Percentiles rank a stretch among this genome's conserved stretches.
Conservation (phyloP, 2,113 vertebrate genomes). For the Sorex fumeus region DNA sequence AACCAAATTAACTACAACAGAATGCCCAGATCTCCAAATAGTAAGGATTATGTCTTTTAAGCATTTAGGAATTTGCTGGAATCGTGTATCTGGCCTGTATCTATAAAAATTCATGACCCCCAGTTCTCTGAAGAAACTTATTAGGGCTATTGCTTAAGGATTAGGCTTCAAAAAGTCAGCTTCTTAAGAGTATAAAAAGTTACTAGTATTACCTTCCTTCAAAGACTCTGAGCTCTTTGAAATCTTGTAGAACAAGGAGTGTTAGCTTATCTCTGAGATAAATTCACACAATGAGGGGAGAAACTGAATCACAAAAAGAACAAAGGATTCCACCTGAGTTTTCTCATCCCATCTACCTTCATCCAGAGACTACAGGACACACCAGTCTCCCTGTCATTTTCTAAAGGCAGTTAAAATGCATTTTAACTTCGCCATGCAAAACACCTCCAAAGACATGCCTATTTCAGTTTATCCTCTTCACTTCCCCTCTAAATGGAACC, state of each 20-base stretch:
- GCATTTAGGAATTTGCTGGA: not conserved
- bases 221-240: not conserved
- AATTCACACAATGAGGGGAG: not conserved
- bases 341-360: not conserved
- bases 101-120: constrained; percentile 33
- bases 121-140: constrained; percentile 25
- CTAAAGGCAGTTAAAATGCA: not conserved
- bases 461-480: not conserved
- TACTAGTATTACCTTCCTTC: not conserved
- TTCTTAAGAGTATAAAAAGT: not conserved
- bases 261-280: not conserved
- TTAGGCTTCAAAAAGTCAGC: not conserved
- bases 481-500: not conserved
- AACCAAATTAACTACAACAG: constrained; percentile 38
- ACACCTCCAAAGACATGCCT: not conserved
- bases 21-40: not conserved
- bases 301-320: not conserved
- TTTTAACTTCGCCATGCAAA: not conserved
- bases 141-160: not conserved
- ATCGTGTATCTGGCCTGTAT: not conserved
- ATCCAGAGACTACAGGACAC: too few species aligned
- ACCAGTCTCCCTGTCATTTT: too few species aligned
- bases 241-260: not conserved
- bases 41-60: not conserved
- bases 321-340: too few species aligned